phyloP scores from a whole-genome alignment of 2,888 invertebrate genomes.

The Geotrupes spiniger region DNA sequence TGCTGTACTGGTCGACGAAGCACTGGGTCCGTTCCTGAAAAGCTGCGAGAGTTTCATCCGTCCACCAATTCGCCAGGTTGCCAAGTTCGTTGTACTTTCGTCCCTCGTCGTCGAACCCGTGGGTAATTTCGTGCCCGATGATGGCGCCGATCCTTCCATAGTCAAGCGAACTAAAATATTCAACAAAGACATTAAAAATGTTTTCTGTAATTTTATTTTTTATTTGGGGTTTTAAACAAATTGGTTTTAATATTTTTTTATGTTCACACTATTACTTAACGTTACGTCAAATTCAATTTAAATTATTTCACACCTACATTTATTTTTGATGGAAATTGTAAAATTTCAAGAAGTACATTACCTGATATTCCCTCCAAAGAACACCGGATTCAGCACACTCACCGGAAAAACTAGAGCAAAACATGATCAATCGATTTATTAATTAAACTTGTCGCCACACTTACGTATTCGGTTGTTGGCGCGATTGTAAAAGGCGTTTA shows the following conservation, averaged over 20 bases:
- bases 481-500: slow-evolving; percentile 65
- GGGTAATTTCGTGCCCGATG: slow-evolving; percentile 59
- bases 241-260: no score
- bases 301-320: slow-evolving; percentile 1
- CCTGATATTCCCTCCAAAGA: slow-evolving; percentile 41
- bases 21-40: slow-evolving; percentile 45
- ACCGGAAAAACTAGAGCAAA: slow-evolving; percentile 42
- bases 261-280: no score
- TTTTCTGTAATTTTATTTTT: no score
- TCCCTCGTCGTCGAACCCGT: slow-evolving; percentile 49
- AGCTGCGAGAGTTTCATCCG: slow-evolving; percentile 37
- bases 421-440: slow-evolving; percentile 7
- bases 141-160: slow-evolving; percentile 57
- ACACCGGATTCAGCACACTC: slow-evolving; percentile 42
- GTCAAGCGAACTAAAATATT: slow-evolving; percentile 49
- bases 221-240: no score
- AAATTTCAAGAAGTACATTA: no score
- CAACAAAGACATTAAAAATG: no score
- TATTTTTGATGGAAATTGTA: no score
- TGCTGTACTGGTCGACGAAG: slow-evolving; percentile 49
- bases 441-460: slow-evolving; percentile 30
- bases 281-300: no score
- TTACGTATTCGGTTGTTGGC: slow-evolving; percentile 53
- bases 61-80: slow-evolving; percentile 47
- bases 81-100: slow-evolving; percentile 58